A percentile compares a stretch with the other conserved stretches of the same genome.
These are phyloP conservation scores for Aphis gossypii DNA, from an alignment of 1,140 invertebrate genomes.

Conservation along the genomic window DNA sequence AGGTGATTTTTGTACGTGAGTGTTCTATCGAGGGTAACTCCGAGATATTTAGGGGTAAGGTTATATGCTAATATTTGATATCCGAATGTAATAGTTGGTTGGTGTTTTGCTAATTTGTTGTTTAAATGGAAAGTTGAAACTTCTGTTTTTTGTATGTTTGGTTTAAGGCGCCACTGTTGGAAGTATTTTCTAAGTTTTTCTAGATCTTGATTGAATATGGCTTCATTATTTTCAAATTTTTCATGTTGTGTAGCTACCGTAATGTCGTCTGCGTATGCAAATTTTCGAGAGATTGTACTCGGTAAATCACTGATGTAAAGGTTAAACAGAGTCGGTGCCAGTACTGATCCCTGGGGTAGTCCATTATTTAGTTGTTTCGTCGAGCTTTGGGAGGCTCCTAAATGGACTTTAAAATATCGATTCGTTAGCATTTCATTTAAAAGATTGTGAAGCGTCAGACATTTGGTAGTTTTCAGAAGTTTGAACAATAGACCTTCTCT, in stretches of 20 bases:
- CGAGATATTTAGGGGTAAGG: background rate
- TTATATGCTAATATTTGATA: background rate
- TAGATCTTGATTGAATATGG: slow-evolving; percentile 30
- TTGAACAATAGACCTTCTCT: slow-evolving; percentile 50
- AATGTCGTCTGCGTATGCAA: slow-evolving; percentile 46
- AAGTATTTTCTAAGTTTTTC: slow-evolving; percentile 34
- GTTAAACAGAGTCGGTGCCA: background rate
- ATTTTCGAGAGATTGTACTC: slow-evolving; percentile 31
- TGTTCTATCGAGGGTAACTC: background rate
- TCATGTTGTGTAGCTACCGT: slow-evolving; percentile 23
- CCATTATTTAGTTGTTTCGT: slow-evolving; percentile 58
- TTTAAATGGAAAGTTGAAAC: slow-evolving; percentile 40
- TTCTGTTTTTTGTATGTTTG: slow-evolving; percentile 13
- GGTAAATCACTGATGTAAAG: background rate
- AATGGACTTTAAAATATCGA: slow-evolving; percentile 52
- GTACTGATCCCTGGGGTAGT: background rate
- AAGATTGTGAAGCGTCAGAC: slow-evolving; percentile 24
- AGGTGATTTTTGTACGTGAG: background rate
- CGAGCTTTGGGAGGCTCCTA: slow-evolving; percentile 54
- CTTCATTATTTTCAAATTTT: slow-evolving; percentile 40
- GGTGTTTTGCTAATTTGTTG: slow-evolving; percentile 44
- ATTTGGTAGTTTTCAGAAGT: slow-evolving; percentile 50
- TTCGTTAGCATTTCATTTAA: slow-evolving; percentile 52
- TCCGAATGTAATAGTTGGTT: slow-evolving; percentile 43
- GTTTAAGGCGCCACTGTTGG: slow-evolving; percentile 34